phyloP scores from a whole-genome alignment of 2,797 vertebrate genomes.

The Tolypeutes matacus region DNA sequence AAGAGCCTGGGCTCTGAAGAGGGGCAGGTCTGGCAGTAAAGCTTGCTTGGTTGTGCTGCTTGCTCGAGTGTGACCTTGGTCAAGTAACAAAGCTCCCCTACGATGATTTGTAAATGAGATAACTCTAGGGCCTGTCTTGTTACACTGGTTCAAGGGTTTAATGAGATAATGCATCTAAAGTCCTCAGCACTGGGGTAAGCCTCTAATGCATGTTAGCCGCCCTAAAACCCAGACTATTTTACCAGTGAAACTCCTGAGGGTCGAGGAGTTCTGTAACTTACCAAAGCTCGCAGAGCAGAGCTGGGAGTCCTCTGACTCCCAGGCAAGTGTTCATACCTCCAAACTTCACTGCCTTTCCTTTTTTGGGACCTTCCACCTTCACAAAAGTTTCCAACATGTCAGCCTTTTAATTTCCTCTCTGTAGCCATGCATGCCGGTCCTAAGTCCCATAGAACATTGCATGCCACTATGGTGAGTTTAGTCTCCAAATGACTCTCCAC shows the following conservation, averaged over 20 bases:
- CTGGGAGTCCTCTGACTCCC: neutral
- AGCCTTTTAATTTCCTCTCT: neutral
- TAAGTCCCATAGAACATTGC: fast-evolving
- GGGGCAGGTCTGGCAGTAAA: neutral
- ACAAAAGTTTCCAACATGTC: too few relatives aligned
- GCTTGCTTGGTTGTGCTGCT: neutral
- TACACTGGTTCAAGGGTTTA: neutral
- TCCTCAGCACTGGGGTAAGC: neutral
- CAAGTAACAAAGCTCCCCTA: neutral
- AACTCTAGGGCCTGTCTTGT: neutral
- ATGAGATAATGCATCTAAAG: too few relatives aligned
- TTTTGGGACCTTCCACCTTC: neutral
- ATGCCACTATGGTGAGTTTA: neutral
- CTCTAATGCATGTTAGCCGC: neutral
- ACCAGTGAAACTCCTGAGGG: neutral
- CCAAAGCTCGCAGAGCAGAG: neutral
- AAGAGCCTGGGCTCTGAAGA: neutral
- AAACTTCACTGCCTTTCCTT: neutral
- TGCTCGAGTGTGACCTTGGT: too few relatives aligned
- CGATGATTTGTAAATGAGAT: neutral
- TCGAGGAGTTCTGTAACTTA: neutral
- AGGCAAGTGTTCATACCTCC: neutral
- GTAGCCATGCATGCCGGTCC: fast-evolving
- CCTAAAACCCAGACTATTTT: neutral
- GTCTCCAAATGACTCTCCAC: fast-evolving